A percentile compares a stretch with the other conserved stretches of the same genome.
Conservation (phyloP, 2,113 vertebrate genomes). For the Petaurus breviceps region DNA sequence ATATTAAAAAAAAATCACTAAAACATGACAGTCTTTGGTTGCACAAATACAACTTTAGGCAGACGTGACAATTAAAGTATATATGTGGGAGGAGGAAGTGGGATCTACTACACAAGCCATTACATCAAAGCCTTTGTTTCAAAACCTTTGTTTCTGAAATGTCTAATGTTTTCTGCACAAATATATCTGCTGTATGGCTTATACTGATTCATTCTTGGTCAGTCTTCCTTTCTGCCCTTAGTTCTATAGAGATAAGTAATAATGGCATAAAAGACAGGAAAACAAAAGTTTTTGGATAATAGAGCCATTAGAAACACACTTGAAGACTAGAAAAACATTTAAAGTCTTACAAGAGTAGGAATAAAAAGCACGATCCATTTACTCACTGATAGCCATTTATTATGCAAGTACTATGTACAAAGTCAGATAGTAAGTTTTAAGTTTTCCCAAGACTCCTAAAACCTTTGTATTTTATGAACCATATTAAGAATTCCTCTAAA, state of each 20-base stretch:
- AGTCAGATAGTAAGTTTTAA: neutral
- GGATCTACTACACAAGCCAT: neutral
- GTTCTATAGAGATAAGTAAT: neutral
- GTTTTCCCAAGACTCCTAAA: neutral
- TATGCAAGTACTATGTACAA: neutral
- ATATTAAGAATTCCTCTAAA: neutral
- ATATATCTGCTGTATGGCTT: neutral
- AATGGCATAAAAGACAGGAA: neutral
- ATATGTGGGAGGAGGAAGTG: neutral
- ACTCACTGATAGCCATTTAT: neutral
- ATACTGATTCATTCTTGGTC: neutral
- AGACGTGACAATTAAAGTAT: neutral
- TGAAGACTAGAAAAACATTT: no score
- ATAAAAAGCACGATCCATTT: neutral
- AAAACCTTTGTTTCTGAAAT: neutral
- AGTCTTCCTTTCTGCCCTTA: neutral
- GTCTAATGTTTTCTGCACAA: neutral
- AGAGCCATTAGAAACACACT: no score
- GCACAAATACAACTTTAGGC: neutral
- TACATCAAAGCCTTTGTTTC: neutral
- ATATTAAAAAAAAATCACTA: neutral
- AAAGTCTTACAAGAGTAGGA: no score
- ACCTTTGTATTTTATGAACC: neutral
- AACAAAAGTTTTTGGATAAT: neutral
- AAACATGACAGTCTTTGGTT: neutral